Conservation (phyloP, 2,888 invertebrate genomes). For the Hetaerina titia region DNA sequence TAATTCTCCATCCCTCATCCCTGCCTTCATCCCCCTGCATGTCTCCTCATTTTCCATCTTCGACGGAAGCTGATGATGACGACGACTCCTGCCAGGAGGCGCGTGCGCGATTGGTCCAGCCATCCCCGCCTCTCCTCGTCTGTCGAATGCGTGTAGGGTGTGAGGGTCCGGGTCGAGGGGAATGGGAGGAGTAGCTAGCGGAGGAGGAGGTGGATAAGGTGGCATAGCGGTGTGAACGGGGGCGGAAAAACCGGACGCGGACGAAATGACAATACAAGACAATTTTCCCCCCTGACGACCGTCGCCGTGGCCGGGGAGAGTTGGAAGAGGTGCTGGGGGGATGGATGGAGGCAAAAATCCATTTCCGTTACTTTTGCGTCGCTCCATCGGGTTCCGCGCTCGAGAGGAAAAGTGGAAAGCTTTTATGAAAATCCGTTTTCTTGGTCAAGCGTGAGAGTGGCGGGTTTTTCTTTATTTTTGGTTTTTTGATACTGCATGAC, state of each 20-base stretch:
- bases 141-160: neutral
- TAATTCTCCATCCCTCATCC: neutral
- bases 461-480: neutral
- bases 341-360: neutral
- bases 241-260: neutral
- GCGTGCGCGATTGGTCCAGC: neutral
- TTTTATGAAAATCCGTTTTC: conserved; percentile 63
- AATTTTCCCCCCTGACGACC: neutral
- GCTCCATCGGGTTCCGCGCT: neutral
- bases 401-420: conserved; percentile 50
- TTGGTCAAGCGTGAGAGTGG: conserved; percentile 53
- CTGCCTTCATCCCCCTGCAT: neutral
- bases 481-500: neutral
- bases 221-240: neutral
- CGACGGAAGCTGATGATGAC: conserved; percentile 38
- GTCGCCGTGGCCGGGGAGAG: neutral
- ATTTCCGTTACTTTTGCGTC: conserved; percentile 18
- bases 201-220: neutral
- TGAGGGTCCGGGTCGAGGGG: neutral
- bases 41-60: neutral
- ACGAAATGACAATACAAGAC: conserved; percentile 4
- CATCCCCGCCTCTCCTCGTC: neutral
- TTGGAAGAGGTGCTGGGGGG: neutral
- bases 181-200: neutral
- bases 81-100: neutral